A percentile compares a stretch with the other conserved stretches of the same genome.
Evolutionary conservation across 2,888 invertebrate genomes (phyloP).

Genomic region (Melinaea menophilus): DNA sequence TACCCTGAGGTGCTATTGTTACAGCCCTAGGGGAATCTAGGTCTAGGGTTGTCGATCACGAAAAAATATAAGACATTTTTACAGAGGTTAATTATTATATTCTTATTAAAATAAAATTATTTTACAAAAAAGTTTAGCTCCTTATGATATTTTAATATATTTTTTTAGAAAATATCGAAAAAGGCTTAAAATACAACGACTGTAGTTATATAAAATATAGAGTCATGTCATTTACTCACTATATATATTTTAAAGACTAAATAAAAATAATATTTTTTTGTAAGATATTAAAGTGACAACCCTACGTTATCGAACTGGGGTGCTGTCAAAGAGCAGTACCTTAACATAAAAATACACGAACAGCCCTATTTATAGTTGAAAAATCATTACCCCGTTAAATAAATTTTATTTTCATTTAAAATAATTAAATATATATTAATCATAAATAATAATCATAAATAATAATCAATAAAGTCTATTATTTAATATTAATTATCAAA

Average conservation of each 20-base stretch:
- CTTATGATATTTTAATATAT: too few relatives aligned
- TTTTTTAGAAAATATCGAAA: too few relatives aligned
- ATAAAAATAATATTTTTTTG: too few relatives aligned
- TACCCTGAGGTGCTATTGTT: slow-evolving; percentile 70
- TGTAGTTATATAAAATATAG: too few relatives aligned
- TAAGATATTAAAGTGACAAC: slow-evolving; percentile 37
- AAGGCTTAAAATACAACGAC: too few relatives aligned
- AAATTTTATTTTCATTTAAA: background rate
- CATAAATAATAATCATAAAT: too few relatives aligned
- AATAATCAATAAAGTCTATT: too few relatives aligned
- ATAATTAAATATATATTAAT: too few relatives aligned
- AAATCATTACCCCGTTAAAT: slow-evolving; percentile 11
- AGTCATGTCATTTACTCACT: background rate
- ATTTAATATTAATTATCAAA: too few relatives aligned
- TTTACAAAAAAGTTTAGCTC: too few relatives aligned
- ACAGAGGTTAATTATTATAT: slow-evolving; percentile 1
- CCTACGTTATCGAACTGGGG: slow-evolving; percentile 46
- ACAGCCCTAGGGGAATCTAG: slow-evolving; percentile 61
- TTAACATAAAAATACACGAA: slow-evolving; percentile 55
- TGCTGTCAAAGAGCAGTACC: slow-evolving; percentile 55
- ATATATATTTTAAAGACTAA: background rate
- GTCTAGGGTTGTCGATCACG: slow-evolving; percentile 47
- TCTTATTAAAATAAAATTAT: too few relatives aligned
- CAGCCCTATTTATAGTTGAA: slow-evolving; percentile 42
- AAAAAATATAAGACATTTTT: slow-evolving; percentile 2